Evolutionary conservation across 2,888 invertebrate species (phyloP), one percentile per base, ranked within the genome.

Genomic region (Pediacus dermestoides): DNA sequence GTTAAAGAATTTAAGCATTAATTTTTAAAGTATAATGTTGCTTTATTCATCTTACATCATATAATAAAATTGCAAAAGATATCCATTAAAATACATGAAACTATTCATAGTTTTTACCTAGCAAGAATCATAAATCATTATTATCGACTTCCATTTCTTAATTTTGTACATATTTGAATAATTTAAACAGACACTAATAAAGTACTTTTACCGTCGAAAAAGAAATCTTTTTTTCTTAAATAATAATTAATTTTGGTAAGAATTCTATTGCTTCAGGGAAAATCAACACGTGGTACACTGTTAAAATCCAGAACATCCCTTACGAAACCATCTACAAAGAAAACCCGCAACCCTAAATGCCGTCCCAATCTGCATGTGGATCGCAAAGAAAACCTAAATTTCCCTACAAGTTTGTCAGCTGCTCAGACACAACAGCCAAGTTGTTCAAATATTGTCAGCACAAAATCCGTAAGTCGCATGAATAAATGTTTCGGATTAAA

Each of bases 201-300:
- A n/a, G n/a, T n/a, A n/a, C n/a, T n/a, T n/a, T n/a, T n/a, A n/a
- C n/a, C n/a, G n/a, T n/a, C n/a, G n/a, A n/a, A n/a, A n/a, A n/a
- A n/a, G n/a, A n/a, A n/a, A n/a, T n/a, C n/a, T n/a, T n/a, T n/a
- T n/a, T n/a, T n/a, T n/a, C n/a, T 7, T 26, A 26, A 26, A 28
- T 9, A 28, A 28, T 9, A 28, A 28, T 7, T 13, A 28, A 40
- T 26, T 33, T 54, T 63, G 61, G 64, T 61, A 63, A 67, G 63
- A 57, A 44, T 53, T 58, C 59, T 64, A 50, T 66, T 64, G 56
- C 60, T 63, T 55, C 58, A 67, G 67, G 67, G 62, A 30, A 63
- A 60, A 50, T 33, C 56, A 35, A 44, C 53, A 30, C 57, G 57
- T 36, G 54, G 50, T 30, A 52, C 55, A 32, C 39, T 53, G 26